These are phyloP conservation scores for Pyrochroa serraticornis DNA, from an alignment of 2,888 invertebrate species.

Conservation along the genomic window DNA sequence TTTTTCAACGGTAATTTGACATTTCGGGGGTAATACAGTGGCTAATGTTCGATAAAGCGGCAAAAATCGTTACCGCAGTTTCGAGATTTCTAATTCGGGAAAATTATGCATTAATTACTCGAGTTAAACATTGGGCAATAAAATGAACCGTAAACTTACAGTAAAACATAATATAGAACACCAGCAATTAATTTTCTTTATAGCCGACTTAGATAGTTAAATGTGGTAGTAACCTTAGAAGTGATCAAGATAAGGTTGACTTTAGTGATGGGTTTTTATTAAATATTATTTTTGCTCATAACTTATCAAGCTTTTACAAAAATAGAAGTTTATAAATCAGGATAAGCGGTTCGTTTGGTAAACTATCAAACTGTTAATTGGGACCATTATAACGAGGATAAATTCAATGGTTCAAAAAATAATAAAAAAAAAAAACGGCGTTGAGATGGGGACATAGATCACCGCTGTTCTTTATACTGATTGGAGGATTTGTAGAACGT, in stretches of 20 bases:
- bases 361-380: conserved; percentile 4
- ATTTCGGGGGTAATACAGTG: background rate
- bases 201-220: conserved; percentile 10
- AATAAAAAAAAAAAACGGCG: conserved; percentile 28
- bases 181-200: conserved; percentile 21
- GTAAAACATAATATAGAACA: conserved; percentile 17
- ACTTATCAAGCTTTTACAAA: background rate
- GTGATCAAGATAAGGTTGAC: conserved; percentile 8
- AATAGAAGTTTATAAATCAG: background rate
- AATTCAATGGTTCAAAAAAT: conserved; percentile 12
- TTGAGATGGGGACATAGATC: conserved; percentile 42
- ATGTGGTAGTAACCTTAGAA: conserved; percentile 5
- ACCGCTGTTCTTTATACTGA: conserved; percentile 46
- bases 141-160: conserved; percentile 21
- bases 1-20: conserved; percentile 2
- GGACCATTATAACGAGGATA: conserved; percentile 7
- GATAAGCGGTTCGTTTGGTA: no score
- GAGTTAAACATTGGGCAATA: conserved; percentile 14
- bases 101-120: conserved; percentile 18
- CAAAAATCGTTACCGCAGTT: background rate
- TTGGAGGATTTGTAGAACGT: conserved; percentile 48
- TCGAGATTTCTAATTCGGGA: background rate
- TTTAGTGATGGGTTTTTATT: background rate
- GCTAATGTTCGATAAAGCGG: background rate
- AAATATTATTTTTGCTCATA: background rate